Base-by-base conservation (phyloP, 2,797 vertebrate genomes). In the Argentina silus region DNA sequence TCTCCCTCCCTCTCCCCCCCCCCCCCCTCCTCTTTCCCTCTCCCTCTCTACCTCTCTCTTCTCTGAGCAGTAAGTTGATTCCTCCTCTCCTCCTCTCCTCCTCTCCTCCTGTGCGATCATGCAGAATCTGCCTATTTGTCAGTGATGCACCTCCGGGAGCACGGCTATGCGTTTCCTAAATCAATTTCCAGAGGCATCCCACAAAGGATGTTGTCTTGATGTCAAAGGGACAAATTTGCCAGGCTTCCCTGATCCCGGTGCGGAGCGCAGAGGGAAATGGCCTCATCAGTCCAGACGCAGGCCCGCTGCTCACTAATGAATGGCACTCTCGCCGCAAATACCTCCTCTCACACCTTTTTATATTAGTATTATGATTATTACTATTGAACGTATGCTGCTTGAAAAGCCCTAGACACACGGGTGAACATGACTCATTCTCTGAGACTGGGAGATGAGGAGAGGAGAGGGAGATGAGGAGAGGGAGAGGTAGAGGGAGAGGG, bases 181-280 rank as follows among this genome's bases (percentile, higher is more conserved):
- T 90, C 78, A 78, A 81, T 91, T 89, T 90, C 78, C 80, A 73
- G 48, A 75, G 74, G 79, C 78, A 66, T 78, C 75, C 82, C 78
- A 86, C 84, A 83, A 86, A 92, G 84, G 81, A 88, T 86, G 84
- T 85, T 87, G 88, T 89, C 83, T 86, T 78, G 83, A 81, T 89
- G 87, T 89, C 88, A 89, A 74, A 64, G 73, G 85, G 81, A 89
- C 82, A 85, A 86, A 87, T 87, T 85, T 86, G 82, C 82, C 79
- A 71, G 84, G 81, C 77, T 82, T 78, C 79, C 61, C 42, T 70
- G 67, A 79, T 82, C 78, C 73, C 69, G 47, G 73, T 75, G 78
- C 78, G 78, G 81, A 81, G 73, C 72, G 53, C 23, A 57, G 45
- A 65, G 21, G 80, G 73, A 80, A 88, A 83, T 77, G 75, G 78